These are phyloP conservation scores for Helleia helle DNA, from an alignment of 2,888 invertebrate genomes.

Conservation along the genomic window DNA sequence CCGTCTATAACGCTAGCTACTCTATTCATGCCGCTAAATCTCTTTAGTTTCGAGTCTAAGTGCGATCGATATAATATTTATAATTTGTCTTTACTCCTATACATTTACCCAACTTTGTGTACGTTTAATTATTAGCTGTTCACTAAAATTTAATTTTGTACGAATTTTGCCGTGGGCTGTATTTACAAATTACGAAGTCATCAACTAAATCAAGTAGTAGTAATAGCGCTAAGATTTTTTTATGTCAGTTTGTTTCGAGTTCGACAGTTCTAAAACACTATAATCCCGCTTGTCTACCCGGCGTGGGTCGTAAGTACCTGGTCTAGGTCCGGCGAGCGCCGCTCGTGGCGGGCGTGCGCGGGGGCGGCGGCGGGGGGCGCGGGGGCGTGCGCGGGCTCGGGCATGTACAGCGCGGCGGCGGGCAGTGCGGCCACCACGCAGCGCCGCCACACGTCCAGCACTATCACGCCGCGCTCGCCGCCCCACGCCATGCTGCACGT, in stretches of 20 bases:
- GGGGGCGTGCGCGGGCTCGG: conserved; percentile 81
- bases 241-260: too few species aligned
- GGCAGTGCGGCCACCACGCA: conserved; percentile 90
- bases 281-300: too few species aligned
- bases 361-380: conserved; percentile 81
- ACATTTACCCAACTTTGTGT: too few species aligned
- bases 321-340: conserved; percentile 88
- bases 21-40: conserved; percentile 6
- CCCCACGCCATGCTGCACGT: conserved; percentile 98
- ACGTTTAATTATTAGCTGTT: too few species aligned
- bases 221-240: too few species aligned
- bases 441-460: conserved; percentile 95
- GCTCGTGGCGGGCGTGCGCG: conserved; percentile 78
- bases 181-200: too few species aligned
- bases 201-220: too few species aligned
- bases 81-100: background rate
- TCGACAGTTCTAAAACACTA: too few species aligned
- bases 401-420: conserved; percentile 92
- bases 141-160: too few species aligned
- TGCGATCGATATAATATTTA: background rate
- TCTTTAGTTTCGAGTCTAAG: conserved; percentile 1
- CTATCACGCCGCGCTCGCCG: conserved; percentile 95
- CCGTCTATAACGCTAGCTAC: conserved; percentile 1
- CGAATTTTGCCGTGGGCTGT: too few species aligned
- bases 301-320: conserved; percentile 78